These are phyloP conservation scores for Lysiphlebus fabarum DNA, from an alignment of 1,140 invertebrate species.

Conservation along the genomic window DNA sequence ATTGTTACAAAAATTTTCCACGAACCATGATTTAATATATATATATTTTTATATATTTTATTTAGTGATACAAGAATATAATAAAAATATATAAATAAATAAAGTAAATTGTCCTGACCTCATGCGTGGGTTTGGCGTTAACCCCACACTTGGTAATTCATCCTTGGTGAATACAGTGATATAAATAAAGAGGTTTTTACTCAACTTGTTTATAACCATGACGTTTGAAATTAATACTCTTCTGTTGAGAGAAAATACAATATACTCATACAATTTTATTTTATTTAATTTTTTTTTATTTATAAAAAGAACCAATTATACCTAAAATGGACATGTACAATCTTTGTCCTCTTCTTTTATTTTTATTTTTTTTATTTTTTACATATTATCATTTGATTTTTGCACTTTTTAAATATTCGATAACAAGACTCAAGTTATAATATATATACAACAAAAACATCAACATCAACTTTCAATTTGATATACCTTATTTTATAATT, in stretches of 20 bases:
- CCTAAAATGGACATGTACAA: constrained; percentile 24
- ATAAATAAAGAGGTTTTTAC: background rate
- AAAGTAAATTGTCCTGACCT: constrained; percentile 14
- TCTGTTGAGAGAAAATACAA: no score
- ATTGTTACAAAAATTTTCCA: no score
- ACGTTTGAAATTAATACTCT: constrained; percentile 26
- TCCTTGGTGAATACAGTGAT: constrained; percentile 3
- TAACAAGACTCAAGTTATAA: constrained; percentile 17
- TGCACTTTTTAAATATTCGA: constrained; percentile 20
- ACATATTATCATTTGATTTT: background rate
- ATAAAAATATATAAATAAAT: constrained; percentile 4
- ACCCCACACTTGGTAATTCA: constrained; percentile 20
- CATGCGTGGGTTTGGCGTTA: constrained; percentile 14
- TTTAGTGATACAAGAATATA: constrained; percentile 11
- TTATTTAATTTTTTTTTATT: no score
- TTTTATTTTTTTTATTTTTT: no score
- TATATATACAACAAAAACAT: no score
- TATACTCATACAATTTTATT: no score
- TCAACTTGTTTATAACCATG: constrained; percentile 1
- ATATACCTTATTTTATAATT: no score
- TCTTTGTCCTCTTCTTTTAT: no score
- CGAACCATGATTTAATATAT: no score
- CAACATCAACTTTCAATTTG: no score
- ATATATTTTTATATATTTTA: no score
- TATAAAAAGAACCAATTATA: constrained; percentile 29